Percentiles rank a stretch among this genome's conserved stretches.
phyloP scores from a whole-genome alignment of 2,113 vertebrate species.

The Suricata suricatta region DNA sequence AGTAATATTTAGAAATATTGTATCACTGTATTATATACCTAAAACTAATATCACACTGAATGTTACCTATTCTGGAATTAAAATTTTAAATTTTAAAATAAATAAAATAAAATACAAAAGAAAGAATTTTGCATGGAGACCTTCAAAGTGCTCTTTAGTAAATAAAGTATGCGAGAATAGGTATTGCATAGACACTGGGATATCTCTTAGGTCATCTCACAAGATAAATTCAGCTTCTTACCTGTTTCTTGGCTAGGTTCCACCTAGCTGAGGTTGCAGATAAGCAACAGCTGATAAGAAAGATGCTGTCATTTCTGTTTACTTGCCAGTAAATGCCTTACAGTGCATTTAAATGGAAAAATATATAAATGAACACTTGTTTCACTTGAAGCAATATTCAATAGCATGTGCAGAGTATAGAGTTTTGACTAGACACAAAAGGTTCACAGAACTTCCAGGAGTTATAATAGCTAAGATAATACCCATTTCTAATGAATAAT shows the following conservation, averaged over 20 bases:
- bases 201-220: neutral
- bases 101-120: neutral
- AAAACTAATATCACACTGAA: neutral
- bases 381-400: conserved; percentile 10
- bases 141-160: neutral
- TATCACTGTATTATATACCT: neutral
- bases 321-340: neutral
- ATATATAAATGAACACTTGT: neutral
- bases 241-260: neutral
- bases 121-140: neutral
- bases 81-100: neutral
- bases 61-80: neutral
- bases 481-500: neutral
- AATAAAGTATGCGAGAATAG: neutral
- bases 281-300: conserved; percentile 47
- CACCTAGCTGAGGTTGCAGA: neutral
- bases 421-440: conserved; percentile 15
- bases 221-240: neutral
- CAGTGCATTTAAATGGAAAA: conserved; percentile 11
- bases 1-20: neutral
- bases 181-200: neutral
- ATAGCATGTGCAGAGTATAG: neutral
- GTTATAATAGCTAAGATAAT: neutral
- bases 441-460: neutral
- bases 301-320: neutral